These are phyloP conservation scores for Xiphydria camelus DNA, from an alignment of 2,888 invertebrate species.

Conservation along the genomic window DNA sequence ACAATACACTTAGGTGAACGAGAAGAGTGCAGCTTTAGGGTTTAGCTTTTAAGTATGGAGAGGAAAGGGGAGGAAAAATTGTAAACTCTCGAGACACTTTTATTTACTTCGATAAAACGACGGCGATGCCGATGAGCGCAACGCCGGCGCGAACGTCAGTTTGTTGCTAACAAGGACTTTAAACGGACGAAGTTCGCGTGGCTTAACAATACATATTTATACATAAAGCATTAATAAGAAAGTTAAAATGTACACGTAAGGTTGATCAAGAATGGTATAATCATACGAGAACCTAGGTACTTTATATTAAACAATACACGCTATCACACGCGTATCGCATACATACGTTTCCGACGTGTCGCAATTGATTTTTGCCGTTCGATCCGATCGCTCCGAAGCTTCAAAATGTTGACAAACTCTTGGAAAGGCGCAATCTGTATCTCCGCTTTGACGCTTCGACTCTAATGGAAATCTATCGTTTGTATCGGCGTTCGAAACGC, in stretches of 20 bases:
- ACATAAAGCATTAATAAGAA: conserved; percentile 56
- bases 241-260: conserved; percentile 55
- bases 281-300: conserved; percentile 53
- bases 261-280: conserved; percentile 56
- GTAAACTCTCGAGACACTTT: conserved; percentile 21
- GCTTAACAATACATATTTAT: conserved; percentile 58
- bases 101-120: conserved; percentile 24
- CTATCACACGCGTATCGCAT: conserved; percentile 52
- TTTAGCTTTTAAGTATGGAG: conserved; percentile 50
- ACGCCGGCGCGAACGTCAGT: conserved; percentile 46
- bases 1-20: conserved; percentile 57
- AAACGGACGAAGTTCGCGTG: conserved; percentile 52
- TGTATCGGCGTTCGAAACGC: too few species aligned
- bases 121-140: conserved; percentile 23
- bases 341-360: conserved; percentile 50
- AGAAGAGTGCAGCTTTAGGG: conserved; percentile 57
- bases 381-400: conserved; percentile 34
- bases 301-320: conserved; percentile 54
- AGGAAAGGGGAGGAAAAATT: conserved; percentile 13
- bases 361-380: conserved; percentile 56
- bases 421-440: too few species aligned
- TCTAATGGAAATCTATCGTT: too few species aligned
- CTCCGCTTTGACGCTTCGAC: too few species aligned
- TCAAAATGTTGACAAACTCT: too few species aligned
- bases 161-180: conserved; percentile 51